Percentiles rank a stretch among this genome's conserved stretches.
These are phyloP conservation scores for Listronotus bonariensis DNA, from an alignment of 1,140 invertebrate genomes.

Conservation along the genomic window DNA sequence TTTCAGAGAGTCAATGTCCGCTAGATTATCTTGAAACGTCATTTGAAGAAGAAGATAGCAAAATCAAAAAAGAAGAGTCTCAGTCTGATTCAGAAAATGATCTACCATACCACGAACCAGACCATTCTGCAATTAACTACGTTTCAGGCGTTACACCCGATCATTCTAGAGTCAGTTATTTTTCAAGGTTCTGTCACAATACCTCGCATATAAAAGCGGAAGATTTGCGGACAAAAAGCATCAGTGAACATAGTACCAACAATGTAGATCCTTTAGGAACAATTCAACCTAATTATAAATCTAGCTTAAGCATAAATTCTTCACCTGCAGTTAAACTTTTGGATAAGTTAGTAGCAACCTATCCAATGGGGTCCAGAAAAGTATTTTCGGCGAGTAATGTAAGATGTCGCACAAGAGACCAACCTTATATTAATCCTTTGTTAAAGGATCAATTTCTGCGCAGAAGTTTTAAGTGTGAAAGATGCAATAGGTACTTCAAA, in stretches of 20 bases:
- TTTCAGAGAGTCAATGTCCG: conserved; percentile 21
- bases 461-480: conserved; percentile 52
- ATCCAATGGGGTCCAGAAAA: conserved; percentile 31
- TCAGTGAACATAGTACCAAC: too few species aligned
- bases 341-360: conserved; percentile 37
- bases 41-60: conserved; percentile 23
- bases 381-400: conserved; percentile 46
- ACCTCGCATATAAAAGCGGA: too few species aligned
- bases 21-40: conserved; percentile 27
- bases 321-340: conserved; percentile 25
- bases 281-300: conserved; percentile 2
- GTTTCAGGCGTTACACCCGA: not conserved
- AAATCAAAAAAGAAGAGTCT: conserved; percentile 27
- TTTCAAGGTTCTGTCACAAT: too few species aligned
- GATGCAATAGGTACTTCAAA: conserved; percentile 53
- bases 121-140: not conserved
- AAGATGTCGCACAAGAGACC: conserved; percentile 48
- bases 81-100: conserved; percentile 16
- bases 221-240: too few species aligned
- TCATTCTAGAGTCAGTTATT: too few species aligned
- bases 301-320: conserved; percentile 2
- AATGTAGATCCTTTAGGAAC: not conserved
- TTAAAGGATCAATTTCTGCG: conserved; percentile 52
- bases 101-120: not conserved
- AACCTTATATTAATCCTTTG: conserved; percentile 53